Conservation (phyloP, 2,888 invertebrate genomes). For the Dryadula phaetusa region DNA sequence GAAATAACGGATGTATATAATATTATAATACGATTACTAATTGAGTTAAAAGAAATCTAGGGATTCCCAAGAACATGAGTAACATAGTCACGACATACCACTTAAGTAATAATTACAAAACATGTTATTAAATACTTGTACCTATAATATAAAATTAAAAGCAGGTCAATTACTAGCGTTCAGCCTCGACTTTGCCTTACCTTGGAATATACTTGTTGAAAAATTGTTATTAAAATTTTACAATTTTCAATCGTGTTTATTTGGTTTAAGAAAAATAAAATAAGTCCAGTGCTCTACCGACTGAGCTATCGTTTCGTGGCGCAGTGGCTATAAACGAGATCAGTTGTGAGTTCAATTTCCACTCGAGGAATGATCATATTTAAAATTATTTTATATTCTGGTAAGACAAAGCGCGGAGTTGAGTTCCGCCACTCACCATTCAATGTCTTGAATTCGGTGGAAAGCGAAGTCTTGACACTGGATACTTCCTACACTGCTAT, state of each 20-base stretch:
- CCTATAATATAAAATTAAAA: slow-evolving; percentile 13
- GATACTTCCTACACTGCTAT: no score
- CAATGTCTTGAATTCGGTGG: no score
- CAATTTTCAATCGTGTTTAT: background rate
- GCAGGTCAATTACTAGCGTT: background rate
- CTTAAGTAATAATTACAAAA: slow-evolving; percentile 18
- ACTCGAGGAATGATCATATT: no score
- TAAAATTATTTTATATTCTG: no score
- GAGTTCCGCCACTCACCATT: no score
- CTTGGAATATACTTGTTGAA: background rate
- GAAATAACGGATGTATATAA: slow-evolving; percentile 5
- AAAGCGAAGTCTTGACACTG: no score
- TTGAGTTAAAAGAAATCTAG: slow-evolving; percentile 18
- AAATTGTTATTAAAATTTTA: background rate
- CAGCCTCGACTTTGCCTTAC: background rate
- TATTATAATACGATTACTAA: slow-evolving; percentile 6
- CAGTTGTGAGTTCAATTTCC: no score
- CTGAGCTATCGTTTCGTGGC: no score
- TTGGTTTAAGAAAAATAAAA: background rate
- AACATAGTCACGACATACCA: slow-evolving; percentile 20
- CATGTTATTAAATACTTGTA: background rate
- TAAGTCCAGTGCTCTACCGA: no score
- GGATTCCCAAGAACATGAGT: slow-evolving; percentile 22
- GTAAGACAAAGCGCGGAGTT: no score
- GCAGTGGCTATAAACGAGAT: no score